These are phyloP conservation scores for Sapajus apella DNA, from an alignment of 2,113 vertebrate species.

Conservation along the genomic window DNA sequence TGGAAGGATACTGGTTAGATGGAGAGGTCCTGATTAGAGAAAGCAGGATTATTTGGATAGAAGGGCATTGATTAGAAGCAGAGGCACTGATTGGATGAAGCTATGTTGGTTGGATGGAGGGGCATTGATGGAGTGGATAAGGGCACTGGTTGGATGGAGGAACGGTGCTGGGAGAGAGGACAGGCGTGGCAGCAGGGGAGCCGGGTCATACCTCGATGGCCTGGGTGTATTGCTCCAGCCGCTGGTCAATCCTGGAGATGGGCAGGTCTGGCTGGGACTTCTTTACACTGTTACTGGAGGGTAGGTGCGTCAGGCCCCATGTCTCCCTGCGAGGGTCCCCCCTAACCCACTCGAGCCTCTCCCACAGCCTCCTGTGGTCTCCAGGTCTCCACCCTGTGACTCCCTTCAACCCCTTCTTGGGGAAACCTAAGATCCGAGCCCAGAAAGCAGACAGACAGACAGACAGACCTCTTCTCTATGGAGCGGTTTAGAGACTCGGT, in stretches of 20 bases:
- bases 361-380: background rate
- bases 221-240: conserved; percentile 93
- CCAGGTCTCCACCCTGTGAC: background rate
- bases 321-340: rapidly evolving
- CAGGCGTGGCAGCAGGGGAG: background rate
- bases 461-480: conserved; percentile 90
- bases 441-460: too few species aligned
- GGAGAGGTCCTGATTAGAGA: background rate
- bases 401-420: background rate
- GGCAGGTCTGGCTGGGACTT: conserved; percentile 85
- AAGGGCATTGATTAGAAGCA: background rate
- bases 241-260: conserved; percentile 91
- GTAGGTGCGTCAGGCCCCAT: background rate
- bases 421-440: background rate
- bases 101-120: background rate
- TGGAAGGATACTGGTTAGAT: background rate
- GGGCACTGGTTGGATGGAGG: rapidly evolving
- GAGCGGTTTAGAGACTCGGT: conserved; percentile 90
- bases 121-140: background rate
- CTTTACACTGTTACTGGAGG: conserved; percentile 87
- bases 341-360: background rate
- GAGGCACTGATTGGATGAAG: background rate
- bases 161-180: rapidly evolving
- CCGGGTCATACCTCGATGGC: conserved; percentile 89
- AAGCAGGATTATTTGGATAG: rapidly evolving